Conservation (phyloP, 2,888 invertebrate species). For the Drosophila neotestacea region DNA sequence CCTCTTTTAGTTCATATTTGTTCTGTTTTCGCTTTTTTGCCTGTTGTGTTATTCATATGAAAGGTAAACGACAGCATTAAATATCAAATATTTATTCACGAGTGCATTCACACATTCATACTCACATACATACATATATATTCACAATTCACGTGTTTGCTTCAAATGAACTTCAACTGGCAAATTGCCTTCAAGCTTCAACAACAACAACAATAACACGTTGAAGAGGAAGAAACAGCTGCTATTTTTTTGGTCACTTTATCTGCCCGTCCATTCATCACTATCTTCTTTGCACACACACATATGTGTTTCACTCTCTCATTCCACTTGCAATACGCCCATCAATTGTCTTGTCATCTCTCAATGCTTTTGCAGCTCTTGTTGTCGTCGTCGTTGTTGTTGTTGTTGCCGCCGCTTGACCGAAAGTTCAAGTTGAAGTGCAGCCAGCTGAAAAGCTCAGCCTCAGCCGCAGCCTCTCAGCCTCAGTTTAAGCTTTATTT, state of each 20-base stretch:
- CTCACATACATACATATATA: neutral
- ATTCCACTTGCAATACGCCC: conserved; percentile 46
- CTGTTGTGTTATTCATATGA: conserved; percentile 45
- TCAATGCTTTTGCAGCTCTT: conserved; percentile 44
- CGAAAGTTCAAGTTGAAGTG: conserved; percentile 76
- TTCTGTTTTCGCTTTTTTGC: conserved; percentile 20
- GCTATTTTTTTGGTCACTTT: conserved; percentile 61
- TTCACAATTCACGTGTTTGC: conserved; percentile 22
- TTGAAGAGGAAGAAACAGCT: conserved; percentile 12
- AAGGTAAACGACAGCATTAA: conserved; percentile 37
- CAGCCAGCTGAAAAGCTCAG: conserved; percentile 58
- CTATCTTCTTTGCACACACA: conserved; percentile 12
- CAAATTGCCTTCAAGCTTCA: conserved; percentile 60
- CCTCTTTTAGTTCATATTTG: conserved; percentile 6
- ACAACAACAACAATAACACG: conserved; percentile 12
- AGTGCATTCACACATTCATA: conserved; percentile 4
- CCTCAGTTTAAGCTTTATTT: conserved; percentile 8
- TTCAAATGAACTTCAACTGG: conserved; percentile 59
- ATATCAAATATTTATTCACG: conserved; percentile 30
- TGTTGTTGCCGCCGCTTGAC: conserved; percentile 43
- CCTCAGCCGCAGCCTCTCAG: conserved; percentile 14
- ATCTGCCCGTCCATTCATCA: conserved; percentile 52
- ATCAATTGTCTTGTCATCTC: conserved; percentile 73
- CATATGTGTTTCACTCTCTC: conserved; percentile 15
- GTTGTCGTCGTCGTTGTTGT: conserved; percentile 20